phyloP scores from a whole-genome alignment of 2,888 invertebrate genomes.

The Pelosia muscerda region DNA sequence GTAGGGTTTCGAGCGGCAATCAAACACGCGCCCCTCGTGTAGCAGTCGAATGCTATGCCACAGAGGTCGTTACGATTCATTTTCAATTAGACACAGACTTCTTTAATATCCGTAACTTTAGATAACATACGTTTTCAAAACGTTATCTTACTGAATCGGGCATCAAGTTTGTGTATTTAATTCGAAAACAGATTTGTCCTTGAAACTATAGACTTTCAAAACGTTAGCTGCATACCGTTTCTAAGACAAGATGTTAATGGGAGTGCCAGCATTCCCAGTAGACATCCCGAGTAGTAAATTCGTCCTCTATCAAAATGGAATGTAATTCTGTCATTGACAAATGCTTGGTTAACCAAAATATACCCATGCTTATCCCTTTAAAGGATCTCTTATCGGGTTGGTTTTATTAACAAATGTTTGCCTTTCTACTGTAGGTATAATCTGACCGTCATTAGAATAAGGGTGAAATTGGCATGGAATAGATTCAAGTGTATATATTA shows the following conservation, averaged over 20 bases:
- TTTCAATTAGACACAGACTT: too few species aligned
- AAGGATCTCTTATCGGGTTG: neutral
- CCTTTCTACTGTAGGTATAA: neutral
- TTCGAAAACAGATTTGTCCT: too few species aligned
- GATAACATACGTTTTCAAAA: too few species aligned
- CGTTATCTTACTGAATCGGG: too few species aligned
- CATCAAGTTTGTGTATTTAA: too few species aligned
- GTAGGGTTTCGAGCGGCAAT: too few species aligned
- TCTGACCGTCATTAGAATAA: neutral
- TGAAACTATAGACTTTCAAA: neutral
- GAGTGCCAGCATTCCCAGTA: neutral
- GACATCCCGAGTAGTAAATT: neutral
- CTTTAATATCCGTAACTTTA: too few species aligned
- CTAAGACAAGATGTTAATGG: neutral
- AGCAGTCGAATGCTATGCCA: too few species aligned
- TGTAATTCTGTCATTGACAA: constrained; percentile 3
- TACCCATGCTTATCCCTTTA: constrained; percentile 3
- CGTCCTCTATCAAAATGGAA: neutral
- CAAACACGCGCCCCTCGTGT: too few species aligned
- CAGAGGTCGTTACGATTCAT: too few species aligned
- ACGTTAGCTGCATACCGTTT: neutral
- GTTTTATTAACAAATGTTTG: neutral
- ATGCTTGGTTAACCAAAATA: neutral
- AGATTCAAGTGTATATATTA: neutral
- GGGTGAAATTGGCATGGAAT: neutral